Evolutionary conservation across 1,140 invertebrate species (phyloP).

Genomic region (Procambarus virginalis): DNA sequence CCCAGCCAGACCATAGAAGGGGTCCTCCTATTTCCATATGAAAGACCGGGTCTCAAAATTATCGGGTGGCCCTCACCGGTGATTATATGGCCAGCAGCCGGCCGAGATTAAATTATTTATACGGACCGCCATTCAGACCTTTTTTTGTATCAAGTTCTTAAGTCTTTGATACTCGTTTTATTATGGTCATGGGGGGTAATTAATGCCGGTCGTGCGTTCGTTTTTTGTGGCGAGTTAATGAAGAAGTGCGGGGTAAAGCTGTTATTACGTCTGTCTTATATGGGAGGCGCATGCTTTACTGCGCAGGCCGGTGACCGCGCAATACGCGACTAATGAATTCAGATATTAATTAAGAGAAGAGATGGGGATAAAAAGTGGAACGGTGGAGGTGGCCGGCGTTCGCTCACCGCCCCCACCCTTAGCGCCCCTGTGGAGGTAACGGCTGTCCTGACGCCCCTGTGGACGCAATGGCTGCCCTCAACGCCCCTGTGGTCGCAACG

Average conservation of each 20-base stretch:
- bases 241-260: not conserved
- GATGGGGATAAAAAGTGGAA: not conserved
- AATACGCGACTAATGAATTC: not conserved
- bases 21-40: slow-evolving; percentile 3
- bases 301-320: not conserved
- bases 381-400: not conserved
- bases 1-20: no score
- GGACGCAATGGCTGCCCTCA: not conserved
- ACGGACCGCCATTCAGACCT: not conserved
- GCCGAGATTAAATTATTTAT: slow-evolving; percentile 1
- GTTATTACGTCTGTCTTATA: not conserved
- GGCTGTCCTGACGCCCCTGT: not conserved
- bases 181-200: not conserved
- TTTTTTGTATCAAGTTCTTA: slow-evolving; percentile 3
- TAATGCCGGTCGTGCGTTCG: not conserved
- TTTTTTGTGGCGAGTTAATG: slow-evolving; percentile 9
- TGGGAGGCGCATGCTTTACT: slow-evolving; percentile 11
- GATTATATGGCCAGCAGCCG: not conserved
- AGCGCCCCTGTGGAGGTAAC: not conserved
- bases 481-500: no score
- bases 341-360: slow-evolving; percentile 14
- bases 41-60: not conserved
- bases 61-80: not conserved
- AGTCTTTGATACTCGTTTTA: slow-evolving; percentile 18
- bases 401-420: not conserved